Conservation (phyloP, 2,113 vertebrate genomes). For the Lanius collurio region DNA sequence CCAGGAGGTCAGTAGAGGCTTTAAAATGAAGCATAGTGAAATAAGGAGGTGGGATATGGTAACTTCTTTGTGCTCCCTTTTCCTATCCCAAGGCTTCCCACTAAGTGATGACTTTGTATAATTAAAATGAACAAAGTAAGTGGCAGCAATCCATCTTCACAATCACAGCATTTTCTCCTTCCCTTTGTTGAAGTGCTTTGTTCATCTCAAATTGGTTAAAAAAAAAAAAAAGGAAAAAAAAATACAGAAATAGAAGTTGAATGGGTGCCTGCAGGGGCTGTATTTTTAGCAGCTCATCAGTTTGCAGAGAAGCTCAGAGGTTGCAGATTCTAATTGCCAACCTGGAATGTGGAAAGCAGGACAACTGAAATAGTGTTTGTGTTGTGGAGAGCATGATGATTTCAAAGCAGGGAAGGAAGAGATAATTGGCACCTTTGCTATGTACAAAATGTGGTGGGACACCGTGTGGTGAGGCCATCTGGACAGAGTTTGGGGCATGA, state of each 20-base stretch:
- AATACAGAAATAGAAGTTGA: constrained; percentile 78
- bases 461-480: constrained; percentile 24
- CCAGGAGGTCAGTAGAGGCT: background rate
- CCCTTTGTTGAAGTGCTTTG: constrained; percentile 75
- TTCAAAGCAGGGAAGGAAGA: background rate
- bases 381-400: background rate
- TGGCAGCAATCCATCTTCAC: constrained; percentile 57
- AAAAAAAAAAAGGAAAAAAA: constrained; percentile 31
- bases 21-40: constrained; percentile 41
- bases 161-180: constrained; percentile 65
- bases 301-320: constrained; percentile 68
- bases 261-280: constrained; percentile 70
- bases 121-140: constrained; percentile 74
- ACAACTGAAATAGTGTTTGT: background rate
- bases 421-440: background rate
- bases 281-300: constrained; percentile 80
- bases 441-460: background rate
- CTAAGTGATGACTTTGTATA: constrained; percentile 72
- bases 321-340: constrained; percentile 75
- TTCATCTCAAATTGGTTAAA: constrained; percentile 67
- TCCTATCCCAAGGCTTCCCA: constrained; percentile 37
- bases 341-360: constrained; percentile 49
- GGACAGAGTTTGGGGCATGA: background rate
- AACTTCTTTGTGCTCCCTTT: background rate
- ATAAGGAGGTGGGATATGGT: background rate